Evolutionary conservation across 1,140 invertebrate genomes (phyloP).

Genomic region (Papilio polytes): DNA sequence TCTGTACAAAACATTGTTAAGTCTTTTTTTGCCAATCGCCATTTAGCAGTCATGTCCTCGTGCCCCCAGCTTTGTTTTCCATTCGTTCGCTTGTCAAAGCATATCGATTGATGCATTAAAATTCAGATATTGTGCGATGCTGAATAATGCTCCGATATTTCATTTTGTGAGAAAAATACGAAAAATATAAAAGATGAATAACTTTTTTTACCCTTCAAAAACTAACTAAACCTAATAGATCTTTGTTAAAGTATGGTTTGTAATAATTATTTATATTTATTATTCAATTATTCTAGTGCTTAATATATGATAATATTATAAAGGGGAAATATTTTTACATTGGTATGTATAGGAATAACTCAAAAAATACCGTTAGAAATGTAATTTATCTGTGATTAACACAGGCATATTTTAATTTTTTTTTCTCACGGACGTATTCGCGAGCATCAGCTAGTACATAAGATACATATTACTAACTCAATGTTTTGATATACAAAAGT

Average conservation of each 20-base stretch:
- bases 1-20: neutral
- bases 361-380: too few relatives aligned
- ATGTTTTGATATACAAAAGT: neutral
- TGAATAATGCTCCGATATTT: neutral
- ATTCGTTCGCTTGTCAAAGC: conserved; percentile 13
- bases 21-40: neutral
- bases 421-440: too few relatives aligned
- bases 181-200: neutral
- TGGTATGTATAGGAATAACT: too few relatives aligned
- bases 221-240: neutral
- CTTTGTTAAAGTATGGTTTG: too few relatives aligned
- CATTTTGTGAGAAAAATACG: neutral
- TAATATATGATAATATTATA: too few relatives aligned
- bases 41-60: neutral
- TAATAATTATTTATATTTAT: too few relatives aligned
- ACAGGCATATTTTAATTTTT: too few relatives aligned
- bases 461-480: too few relatives aligned
- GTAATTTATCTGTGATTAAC: too few relatives aligned
- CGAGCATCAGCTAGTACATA: too few relatives aligned
- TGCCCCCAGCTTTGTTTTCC: conserved; percentile 12
- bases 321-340: too few relatives aligned
- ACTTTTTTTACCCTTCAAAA: neutral
- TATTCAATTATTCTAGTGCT: too few relatives aligned
- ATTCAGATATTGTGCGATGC: conserved; percentile 6
- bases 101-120: neutral